Conservation (phyloP, 1,140 invertebrate genomes). For the Ceratosolen solmsi region DNA sequence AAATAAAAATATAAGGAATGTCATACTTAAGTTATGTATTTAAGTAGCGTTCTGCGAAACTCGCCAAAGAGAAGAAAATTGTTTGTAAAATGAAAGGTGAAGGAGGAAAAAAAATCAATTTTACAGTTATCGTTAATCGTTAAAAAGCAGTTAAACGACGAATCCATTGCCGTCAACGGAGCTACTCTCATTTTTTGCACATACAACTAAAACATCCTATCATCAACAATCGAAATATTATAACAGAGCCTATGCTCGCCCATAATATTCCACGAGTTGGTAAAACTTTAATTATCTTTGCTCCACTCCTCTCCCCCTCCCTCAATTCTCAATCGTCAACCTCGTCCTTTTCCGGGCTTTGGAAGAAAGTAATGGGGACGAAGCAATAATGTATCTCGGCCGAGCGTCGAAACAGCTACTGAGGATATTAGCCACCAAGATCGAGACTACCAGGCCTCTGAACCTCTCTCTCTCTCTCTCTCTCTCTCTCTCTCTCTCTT, state of each 20-base stretch:
- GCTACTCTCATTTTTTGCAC: neutral
- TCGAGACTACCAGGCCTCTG: no score
- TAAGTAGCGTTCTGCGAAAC: neutral
- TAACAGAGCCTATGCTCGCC: neutral
- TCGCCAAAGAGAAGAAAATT: neutral
- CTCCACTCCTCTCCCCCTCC: neutral
- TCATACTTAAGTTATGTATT: no score
- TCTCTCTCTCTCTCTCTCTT: neutral
- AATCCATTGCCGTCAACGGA: neutral
- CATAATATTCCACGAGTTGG: neutral
- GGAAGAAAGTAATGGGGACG: no score
- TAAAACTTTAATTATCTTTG: neutral
- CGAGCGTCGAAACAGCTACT: neutral
- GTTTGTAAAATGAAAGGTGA: neutral
- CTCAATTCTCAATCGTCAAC: neutral
- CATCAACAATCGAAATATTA: slow-evolving; percentile 10
- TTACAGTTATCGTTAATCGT: slow-evolving; percentile 7
- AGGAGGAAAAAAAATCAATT: neutral
- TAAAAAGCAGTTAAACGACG: neutral
- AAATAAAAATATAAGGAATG: no score
- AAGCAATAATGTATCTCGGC: no score
- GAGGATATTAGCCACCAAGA: no score
- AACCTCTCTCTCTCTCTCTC: no score
- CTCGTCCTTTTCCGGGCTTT: neutral
- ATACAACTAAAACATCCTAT: neutral